Conservation (phyloP, 1,140 invertebrate genomes). For the Mesaphorura yosii region DNA sequence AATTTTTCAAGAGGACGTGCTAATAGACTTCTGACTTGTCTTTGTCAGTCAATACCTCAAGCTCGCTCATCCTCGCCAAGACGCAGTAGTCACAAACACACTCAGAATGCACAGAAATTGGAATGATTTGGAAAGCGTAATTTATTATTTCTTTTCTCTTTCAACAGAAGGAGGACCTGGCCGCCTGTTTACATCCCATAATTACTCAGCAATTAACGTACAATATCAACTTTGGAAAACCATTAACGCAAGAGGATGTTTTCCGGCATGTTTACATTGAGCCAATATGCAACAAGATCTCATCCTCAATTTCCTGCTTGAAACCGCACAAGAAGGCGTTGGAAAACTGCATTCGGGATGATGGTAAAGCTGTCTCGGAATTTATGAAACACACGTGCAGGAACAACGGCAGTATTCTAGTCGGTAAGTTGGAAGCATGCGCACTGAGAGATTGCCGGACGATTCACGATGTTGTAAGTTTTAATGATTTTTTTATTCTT, state of each 20-base stretch:
- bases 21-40: too few relatives aligned
- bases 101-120: too few relatives aligned
- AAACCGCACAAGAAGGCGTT: not conserved
- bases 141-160: too few relatives aligned
- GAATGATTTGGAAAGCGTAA: too few relatives aligned
- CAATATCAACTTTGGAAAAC: too few relatives aligned
- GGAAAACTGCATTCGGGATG: constrained; percentile 2
- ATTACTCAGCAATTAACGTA: not conserved
- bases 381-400: not conserved
- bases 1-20: too few relatives aligned
- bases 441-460: not conserved
- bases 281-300: constrained; percentile 8
- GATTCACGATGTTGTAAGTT: too few relatives aligned
- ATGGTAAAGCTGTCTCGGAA: constrained; percentile 7
- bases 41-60: too few relatives aligned
- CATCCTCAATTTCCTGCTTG: not conserved
- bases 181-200: not conserved
- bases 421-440: not conserved
- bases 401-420: not conserved
- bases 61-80: too few relatives aligned
- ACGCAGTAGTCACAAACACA: too few relatives aligned
- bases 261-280: constrained; percentile 7
- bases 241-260: not conserved
- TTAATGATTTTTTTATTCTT: not conserved
- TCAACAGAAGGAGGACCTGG: constrained; percentile 1